phyloP scores from a whole-genome alignment of 2,113 vertebrate genomes.

The Siniperca knerii region DNA sequence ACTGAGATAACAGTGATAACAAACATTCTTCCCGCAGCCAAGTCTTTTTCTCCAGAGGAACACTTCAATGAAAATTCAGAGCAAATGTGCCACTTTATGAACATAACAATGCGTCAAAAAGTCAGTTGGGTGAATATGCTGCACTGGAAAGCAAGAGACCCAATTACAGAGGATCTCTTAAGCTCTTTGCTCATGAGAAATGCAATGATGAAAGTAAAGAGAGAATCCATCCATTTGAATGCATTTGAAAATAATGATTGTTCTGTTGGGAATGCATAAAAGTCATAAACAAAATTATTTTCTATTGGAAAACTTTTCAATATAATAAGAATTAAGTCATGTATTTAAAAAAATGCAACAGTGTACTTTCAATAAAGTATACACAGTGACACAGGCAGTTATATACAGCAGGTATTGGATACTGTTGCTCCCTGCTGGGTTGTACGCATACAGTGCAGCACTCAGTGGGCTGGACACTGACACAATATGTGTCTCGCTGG shows the following conservation, averaged over 20 bases:
- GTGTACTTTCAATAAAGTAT: slow-evolving; percentile 34
- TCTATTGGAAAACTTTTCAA: slow-evolving; percentile 18
- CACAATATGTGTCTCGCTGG: slow-evolving; percentile 70
- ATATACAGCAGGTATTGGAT: slow-evolving; percentile 40
- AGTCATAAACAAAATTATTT: slow-evolving; percentile 52
- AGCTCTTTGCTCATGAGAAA: slow-evolving; percentile 69
- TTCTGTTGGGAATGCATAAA: slow-evolving; percentile 56
- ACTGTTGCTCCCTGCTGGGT: slow-evolving; percentile 43
- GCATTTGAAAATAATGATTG: slow-evolving; percentile 59
- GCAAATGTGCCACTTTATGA: slow-evolving; percentile 76
- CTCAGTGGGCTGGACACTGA: slow-evolving; percentile 65
- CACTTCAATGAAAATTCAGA: slow-evolving; percentile 79
- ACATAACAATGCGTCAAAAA: slow-evolving; percentile 78
- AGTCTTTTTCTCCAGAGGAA: slow-evolving; percentile 77
- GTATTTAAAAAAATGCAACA: slow-evolving; percentile 12
- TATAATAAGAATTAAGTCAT: slow-evolving; percentile 41
- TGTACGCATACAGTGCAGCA: slow-evolving; percentile 55
- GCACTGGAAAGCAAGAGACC: slow-evolving; percentile 71
- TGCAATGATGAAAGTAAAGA: slow-evolving; percentile 52
- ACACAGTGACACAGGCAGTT: slow-evolving; percentile 9
- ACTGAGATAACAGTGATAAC: slow-evolving; percentile 81
- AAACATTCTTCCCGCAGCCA: slow-evolving; percentile 80
- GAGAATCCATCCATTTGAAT: slow-evolving; percentile 55
- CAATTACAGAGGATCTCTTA: slow-evolving; percentile 75
- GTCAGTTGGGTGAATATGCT: slow-evolving; percentile 65